phyloP scores from a whole-genome alignment of 2,113 vertebrate genomes.

The Aegypius monachus region DNA sequence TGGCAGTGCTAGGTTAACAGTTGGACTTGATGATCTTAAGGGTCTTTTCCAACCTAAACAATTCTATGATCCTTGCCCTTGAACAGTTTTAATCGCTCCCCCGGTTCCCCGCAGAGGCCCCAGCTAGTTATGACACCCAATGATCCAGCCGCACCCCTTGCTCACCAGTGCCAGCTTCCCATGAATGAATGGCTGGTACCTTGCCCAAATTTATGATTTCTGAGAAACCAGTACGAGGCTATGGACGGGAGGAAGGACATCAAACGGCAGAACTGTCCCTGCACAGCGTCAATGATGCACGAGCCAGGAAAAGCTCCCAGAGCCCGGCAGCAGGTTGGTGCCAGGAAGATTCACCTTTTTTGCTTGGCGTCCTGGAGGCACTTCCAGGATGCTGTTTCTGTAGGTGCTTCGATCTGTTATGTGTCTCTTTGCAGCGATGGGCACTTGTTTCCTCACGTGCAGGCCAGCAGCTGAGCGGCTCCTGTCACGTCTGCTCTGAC shows the following conservation, averaged over 20 bases:
- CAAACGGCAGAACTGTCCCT: not conserved
- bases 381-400: not conserved
- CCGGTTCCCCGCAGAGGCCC: not conserved
- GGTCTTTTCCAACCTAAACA: not conserved
- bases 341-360: not conserved
- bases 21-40: not conserved
- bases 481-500: not conserved
- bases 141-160: not conserved
- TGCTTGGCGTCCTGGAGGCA: not conserved
- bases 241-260: not conserved
- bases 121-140: not conserved
- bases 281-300: rapidly evolving
- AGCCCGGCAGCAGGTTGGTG: not conserved
- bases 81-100: not conserved
- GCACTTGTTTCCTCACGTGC: not conserved
- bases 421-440: not conserved
- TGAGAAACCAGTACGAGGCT: not conserved
- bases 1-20: too few relatives aligned
- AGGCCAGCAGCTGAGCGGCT: too few relatives aligned
- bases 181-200: not conserved
- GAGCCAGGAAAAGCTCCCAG: not conserved
- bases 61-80: not conserved
- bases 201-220: not conserved
- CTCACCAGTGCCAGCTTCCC: not conserved
- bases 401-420: not conserved